A percentile compares a stretch with the other conserved stretches of the same genome.
Conservation (phyloP, 2,113 vertebrate genomes). For the Telmatochromis sp. region DNA sequence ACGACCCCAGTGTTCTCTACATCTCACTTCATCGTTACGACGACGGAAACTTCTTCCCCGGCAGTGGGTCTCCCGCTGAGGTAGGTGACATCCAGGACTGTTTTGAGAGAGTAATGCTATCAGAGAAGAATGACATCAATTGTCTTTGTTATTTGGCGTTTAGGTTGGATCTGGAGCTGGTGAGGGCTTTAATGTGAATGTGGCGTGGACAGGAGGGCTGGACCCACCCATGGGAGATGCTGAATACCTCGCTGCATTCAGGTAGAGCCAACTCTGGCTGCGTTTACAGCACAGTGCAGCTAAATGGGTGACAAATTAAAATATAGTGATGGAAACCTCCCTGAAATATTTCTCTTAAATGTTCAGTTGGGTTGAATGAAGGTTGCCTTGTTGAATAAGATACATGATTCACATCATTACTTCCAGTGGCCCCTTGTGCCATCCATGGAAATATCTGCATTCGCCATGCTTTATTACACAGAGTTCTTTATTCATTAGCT, state of each 20-base stretch:
- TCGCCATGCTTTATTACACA: not conserved
- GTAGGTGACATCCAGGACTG: constrained; percentile 44
- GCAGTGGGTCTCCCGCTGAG: constrained; percentile 84
- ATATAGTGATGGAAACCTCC: not conserved
- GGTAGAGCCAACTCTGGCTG: constrained; percentile 59
- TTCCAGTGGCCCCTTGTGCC: not conserved
- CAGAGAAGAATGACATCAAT: not conserved
- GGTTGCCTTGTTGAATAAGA: not conserved
- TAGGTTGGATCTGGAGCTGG: constrained; percentile 87
- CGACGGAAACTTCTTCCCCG: constrained; percentile 87
- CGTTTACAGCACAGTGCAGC: not conserved
- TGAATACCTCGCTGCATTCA: constrained; percentile 92
- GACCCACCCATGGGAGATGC: constrained; percentile 94
- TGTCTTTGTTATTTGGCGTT: not conserved
- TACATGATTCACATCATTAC: not conserved
- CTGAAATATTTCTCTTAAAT: not conserved
- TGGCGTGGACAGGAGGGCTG: constrained; percentile 90
- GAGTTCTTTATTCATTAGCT: not conserved
- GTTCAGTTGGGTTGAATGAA: not conserved
- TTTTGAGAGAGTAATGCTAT: not conserved
- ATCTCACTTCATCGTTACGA: constrained; percentile 90
- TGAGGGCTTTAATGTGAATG: constrained; percentile 87
- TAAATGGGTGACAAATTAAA: not conserved
- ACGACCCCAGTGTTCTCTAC: constrained; percentile 84
- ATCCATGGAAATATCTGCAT: not conserved